phyloP scores from a whole-genome alignment of 2,797 vertebrate species.

The Pogonophryne albipinna region DNA sequence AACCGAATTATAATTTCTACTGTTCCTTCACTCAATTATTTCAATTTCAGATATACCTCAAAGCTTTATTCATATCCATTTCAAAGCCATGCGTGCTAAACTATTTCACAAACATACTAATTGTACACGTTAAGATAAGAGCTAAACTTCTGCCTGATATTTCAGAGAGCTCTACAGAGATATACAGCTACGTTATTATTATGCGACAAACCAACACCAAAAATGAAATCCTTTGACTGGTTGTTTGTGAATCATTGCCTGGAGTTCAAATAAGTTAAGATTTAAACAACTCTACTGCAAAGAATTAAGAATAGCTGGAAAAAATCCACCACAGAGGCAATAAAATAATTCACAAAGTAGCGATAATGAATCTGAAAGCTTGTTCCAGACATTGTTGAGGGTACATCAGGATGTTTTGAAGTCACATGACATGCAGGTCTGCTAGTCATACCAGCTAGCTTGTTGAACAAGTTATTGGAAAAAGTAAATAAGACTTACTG shows the following conservation, averaged over 20 bases:
- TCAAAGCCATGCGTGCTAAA: slow-evolving; percentile 12
- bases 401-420: slow-evolving; percentile 5
- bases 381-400: background rate
- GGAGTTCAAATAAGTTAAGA: background rate
- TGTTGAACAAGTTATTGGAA: slow-evolving; percentile 26
- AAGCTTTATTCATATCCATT: slow-evolving; percentile 13
- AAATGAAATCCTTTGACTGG: background rate
- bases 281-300: background rate
- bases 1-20: slow-evolving; percentile 13
- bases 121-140: background rate
- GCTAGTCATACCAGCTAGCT: slow-evolving; percentile 4
- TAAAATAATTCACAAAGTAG: background rate
- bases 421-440: background rate
- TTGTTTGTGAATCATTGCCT: background rate
- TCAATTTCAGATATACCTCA: background rate
- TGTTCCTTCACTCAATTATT: background rate
- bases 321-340: background rate
- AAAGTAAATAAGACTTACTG: slow-evolving; percentile 36
- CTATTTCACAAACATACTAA: background rate
- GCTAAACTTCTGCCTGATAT: background rate
- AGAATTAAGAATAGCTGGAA: background rate
- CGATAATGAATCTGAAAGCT: background rate
- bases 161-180: background rate
- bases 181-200: background rate
- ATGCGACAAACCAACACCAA: background rate